phyloP scores from a whole-genome alignment of 2,113 vertebrate species.

The Dasyornis broadbenti region DNA sequence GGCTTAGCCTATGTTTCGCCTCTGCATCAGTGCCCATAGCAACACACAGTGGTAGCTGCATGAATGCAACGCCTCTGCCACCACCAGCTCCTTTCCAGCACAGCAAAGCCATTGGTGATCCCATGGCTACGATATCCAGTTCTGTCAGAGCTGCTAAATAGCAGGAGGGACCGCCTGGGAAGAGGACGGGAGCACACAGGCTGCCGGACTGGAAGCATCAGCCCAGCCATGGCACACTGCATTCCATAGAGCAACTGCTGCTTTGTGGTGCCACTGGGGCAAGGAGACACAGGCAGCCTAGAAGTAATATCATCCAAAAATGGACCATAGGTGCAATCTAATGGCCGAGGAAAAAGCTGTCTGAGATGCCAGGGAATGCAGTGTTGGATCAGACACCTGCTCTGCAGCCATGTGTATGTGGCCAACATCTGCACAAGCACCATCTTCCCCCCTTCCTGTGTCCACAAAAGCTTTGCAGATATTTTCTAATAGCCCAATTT shows the following conservation, averaged over 20 bases:
- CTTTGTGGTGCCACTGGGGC: background rate
- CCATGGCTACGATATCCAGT: background rate
- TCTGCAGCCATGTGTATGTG: background rate
- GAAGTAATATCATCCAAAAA: background rate
- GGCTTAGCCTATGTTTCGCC: background rate
- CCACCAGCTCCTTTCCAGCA: constrained; percentile 7
- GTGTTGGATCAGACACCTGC: background rate
- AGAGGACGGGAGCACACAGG: background rate
- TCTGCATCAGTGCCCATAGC: constrained; percentile 44
- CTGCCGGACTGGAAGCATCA: background rate
- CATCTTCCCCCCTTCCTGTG: background rate
- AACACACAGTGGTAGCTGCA: background rate
- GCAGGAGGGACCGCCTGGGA: background rate
- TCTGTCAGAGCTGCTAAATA: background rate
- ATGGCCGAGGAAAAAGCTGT: background rate
- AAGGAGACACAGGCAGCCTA: background rate
- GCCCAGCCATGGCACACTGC: background rate
- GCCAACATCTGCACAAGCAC: background rate
- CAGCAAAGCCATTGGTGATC: background rate
- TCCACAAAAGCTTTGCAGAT: background rate
- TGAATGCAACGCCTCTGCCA: background rate
- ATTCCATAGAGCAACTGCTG: background rate
- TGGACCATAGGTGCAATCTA: background rate
- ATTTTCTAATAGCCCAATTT: background rate
- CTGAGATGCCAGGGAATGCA: background rate